phyloP scores from a whole-genome alignment of 2,888 invertebrate species.

The Polydesmus complanatus region DNA sequence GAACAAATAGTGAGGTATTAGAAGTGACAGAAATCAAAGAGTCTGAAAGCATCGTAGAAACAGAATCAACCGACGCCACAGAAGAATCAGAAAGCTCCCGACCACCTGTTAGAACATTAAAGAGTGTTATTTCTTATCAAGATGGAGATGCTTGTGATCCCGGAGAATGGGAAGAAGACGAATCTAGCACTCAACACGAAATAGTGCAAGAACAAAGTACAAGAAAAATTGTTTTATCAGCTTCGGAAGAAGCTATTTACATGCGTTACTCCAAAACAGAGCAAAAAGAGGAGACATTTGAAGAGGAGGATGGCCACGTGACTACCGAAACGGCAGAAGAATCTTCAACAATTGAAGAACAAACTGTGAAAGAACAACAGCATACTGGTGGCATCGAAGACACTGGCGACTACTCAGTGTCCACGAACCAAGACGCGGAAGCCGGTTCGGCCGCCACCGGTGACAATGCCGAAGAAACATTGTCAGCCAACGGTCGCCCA shows the following conservation, averaged over 20 bases:
- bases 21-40: background rate
- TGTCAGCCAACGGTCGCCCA: slow-evolving; percentile 11
- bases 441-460: slow-evolving; percentile 12
- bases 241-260: slow-evolving; percentile 10
- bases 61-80: background rate
- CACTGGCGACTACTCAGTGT: slow-evolving; percentile 2
- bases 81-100: background rate
- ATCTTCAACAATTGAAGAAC: slow-evolving; percentile 1
- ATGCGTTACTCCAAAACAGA: background rate
- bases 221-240: slow-evolving; percentile 9
- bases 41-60: background rate
- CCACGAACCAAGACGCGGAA: slow-evolving; percentile 12
- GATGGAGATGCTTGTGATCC: slow-evolving; percentile 12
- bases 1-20: too few relatives aligned
- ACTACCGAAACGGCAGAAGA: slow-evolving; percentile 1
- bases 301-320: background rate
- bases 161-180: slow-evolving; percentile 9
- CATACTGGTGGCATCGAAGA: background rate
- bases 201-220: background rate
- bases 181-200: background rate
- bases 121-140: background rate
- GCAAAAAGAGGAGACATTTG: background rate
- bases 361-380: background rate
- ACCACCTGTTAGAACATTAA: background rate
- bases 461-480: slow-evolving; percentile 11